Base-by-base conservation (phyloP, 2,888 invertebrate species). In the Cheilosia soror region DNA sequence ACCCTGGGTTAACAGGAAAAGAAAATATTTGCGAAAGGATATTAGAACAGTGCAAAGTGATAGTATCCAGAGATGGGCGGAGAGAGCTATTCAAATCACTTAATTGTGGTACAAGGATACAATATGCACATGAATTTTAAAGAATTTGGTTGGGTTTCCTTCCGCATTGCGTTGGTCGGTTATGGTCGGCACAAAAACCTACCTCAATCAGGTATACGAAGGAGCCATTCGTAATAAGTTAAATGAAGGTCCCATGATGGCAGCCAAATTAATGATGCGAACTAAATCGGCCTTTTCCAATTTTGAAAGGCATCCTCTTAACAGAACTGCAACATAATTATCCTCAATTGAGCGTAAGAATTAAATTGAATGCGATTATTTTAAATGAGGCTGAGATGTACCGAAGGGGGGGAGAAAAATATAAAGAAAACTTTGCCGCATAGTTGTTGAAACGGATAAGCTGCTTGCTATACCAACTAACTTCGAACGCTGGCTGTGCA, bases 341-440 rank as follows among this genome's bases (percentile, higher is more conserved):
- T 85, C 76, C 76, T 76, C 80, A 85, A 85, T 85, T 80, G 84
- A 76, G 80, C 84, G 80, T 69, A 85, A 85, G 51, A 80, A 85
- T 80, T 85, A 85, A 85, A 85, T 80, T 85, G 80, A 85, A 71
- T 85, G 80, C 75, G 84, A 80, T 85, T 85, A 85, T 85, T 76
- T 80, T 76, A 85, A 85, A 85, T 76, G 80, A 71, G 62, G 44
- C 63, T 75, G 68, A 65, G 53, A 44, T 73, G 53, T 68, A 57
- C 51, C 66, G 57, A 33, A 58, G 51, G 42, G 27, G 44, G 53
- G 31, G 11, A 15, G 13, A 29, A 33, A 25, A 3, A 2, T 11
- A 33, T 15, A 57, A 37, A 65, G 58, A 13, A n/a, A 57, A 57
- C 57, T 51, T 73, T 75, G 44, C 66, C 75, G 75, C 75, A 75